These are phyloP conservation scores for Danaus melanippus DNA, from an alignment of 1,140 invertebrate species.

Conservation along the genomic window DNA sequence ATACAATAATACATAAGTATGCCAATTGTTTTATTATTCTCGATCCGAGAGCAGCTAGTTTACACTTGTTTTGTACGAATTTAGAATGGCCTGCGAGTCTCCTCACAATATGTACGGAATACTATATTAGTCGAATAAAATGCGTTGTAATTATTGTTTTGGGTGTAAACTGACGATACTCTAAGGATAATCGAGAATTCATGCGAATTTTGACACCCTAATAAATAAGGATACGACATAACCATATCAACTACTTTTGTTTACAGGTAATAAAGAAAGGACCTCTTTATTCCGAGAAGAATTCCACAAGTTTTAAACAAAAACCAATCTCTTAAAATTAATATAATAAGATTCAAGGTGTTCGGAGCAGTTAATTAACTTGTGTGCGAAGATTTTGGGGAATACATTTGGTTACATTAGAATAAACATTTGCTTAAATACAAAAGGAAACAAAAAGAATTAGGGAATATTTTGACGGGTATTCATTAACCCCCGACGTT, in stretches of 20 bases:
- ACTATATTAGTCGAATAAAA: no score
- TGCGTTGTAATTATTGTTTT: background rate
- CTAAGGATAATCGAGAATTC: constrained; percentile 15
- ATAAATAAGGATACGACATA: constrained; percentile 8
- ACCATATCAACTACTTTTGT: constrained; percentile 9
- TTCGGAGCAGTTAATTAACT: constrained; percentile 7
- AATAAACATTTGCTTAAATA: constrained; percentile 7
- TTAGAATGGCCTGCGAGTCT: no score
- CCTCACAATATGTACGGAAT: background rate
- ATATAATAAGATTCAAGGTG: constrained; percentile 6
- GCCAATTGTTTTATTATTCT: constrained; percentile 20
- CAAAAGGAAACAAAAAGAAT: constrained; percentile 8
- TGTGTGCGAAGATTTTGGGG: constrained; percentile 11
- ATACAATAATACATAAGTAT: constrained; percentile 15
- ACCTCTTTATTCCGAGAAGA: constrained; percentile 7
- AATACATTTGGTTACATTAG: constrained; percentile 8
- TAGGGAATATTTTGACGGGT: constrained; percentile 13
- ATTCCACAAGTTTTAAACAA: constrained; percentile 9
- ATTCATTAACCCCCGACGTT: constrained; percentile 13
- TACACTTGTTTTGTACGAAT: constrained; percentile 12
- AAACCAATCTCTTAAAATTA: constrained; percentile 11
- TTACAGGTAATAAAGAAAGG: constrained; percentile 8
- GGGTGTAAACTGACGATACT: constrained; percentile 17
- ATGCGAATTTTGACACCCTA: constrained; percentile 28
- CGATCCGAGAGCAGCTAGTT: constrained; percentile 17